Conservation (phyloP, 1,140 invertebrate species). For the Drosophila pectinifera region DNA sequence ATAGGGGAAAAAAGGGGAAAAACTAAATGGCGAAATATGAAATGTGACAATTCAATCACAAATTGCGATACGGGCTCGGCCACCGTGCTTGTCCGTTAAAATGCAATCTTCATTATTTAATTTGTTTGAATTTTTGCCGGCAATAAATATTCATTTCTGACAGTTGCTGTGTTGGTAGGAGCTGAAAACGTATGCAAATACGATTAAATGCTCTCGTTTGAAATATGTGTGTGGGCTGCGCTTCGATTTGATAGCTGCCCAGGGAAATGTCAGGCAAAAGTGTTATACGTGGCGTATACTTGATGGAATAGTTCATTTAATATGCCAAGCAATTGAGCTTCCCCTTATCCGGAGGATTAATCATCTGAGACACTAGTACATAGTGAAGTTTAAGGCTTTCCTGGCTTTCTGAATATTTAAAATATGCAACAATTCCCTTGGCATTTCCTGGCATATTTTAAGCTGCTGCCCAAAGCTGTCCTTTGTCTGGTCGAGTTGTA, state of each 20-base stretch:
- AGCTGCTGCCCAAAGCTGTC: slow-evolving; percentile 16
- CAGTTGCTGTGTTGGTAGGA: not conserved
- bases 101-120: slow-evolving; percentile 74
- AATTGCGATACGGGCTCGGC: slow-evolving; percentile 26
- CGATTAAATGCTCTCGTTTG: slow-evolving; percentile 72
- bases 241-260: slow-evolving; percentile 27
- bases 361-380: slow-evolving; percentile 2
- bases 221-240: slow-evolving; percentile 22
- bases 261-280: slow-evolving; percentile 15
- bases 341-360: slow-evolving; percentile 22
- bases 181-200: slow-evolving; percentile 65
- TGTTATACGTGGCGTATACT: slow-evolving; percentile 28
- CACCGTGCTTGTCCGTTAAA: slow-evolving; percentile 38
- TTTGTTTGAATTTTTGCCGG: slow-evolving; percentile 57
- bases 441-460: slow-evolving; percentile 35
- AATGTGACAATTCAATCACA: slow-evolving; percentile 76
- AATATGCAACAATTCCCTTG: slow-evolving; percentile 26
- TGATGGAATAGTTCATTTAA: slow-evolving; percentile 20
- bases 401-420: slow-evolving; percentile 13
- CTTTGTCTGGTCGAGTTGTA: slow-evolving; percentile 21
- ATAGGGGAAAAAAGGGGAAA: slow-evolving; percentile 1
- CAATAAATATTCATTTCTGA: slow-evolving; percentile 43
- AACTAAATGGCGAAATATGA: slow-evolving; percentile 37
- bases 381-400: not conserved
- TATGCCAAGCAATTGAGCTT: slow-evolving; percentile 28